A percentile compares a stretch with the other conserved stretches of the same genome.
phyloP scores from a whole-genome alignment of 2,113 vertebrate genomes.

The Hylia prasina region DNA sequence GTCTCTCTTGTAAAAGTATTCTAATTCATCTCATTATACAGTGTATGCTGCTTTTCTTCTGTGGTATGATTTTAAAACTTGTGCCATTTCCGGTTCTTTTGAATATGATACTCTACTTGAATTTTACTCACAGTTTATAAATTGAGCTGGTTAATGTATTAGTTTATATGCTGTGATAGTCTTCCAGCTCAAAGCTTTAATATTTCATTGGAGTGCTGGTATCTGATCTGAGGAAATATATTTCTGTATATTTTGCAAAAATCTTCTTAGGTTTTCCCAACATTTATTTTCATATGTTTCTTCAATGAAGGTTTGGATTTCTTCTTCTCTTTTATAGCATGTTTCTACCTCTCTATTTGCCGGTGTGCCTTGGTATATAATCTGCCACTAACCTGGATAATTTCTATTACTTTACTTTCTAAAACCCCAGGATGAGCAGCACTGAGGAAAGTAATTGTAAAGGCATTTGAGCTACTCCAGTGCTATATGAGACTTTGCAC shows the following conservation, averaged over 20 bases:
- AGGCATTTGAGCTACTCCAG: background rate
- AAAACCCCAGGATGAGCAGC: background rate
- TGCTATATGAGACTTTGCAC: background rate
- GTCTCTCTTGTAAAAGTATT: background rate
- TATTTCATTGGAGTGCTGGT: background rate
- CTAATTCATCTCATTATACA: background rate
- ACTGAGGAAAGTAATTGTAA: background rate
- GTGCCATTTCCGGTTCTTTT: background rate
- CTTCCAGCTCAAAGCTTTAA: slow-evolving; percentile 6
- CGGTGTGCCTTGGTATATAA: background rate
- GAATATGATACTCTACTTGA: background rate
- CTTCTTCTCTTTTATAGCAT: background rate
- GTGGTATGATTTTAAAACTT: background rate
- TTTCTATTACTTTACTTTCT: background rate
- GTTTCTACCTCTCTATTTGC: background rate
- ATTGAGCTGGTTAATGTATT: background rate
- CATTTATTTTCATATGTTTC: background rate
- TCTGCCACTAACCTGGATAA: background rate
- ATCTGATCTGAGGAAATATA: slow-evolving; percentile 2
- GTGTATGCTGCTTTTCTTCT: background rate
- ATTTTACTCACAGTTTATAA: slow-evolving; percentile 18
- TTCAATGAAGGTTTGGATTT: background rate
- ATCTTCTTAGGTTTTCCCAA: background rate
- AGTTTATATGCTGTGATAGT: background rate
- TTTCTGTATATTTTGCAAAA: background rate